Percentiles rank a stretch among this genome's conserved stretches.
phyloP scores from a whole-genome alignment of 2,888 invertebrate species.

The Chloroclysta siterata region DNA sequence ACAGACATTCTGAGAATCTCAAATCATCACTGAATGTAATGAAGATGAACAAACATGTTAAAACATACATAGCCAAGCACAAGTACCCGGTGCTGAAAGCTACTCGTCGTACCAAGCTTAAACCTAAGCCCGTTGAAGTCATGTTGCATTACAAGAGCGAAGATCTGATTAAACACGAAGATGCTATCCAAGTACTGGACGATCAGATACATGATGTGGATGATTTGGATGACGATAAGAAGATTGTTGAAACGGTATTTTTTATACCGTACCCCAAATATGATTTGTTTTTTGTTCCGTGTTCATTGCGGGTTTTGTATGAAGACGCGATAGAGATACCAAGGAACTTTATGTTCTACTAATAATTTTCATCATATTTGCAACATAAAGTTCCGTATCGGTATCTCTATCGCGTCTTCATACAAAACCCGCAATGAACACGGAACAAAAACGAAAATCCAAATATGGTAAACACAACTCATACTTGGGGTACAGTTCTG shows the following conservation, averaged over 20 bases:
- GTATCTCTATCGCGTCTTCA: too few species aligned
- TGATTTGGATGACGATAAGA: constrained; percentile 29
- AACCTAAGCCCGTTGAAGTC: constrained; percentile 35
- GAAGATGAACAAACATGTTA: constrained; percentile 46
- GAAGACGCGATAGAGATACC: too few species aligned
- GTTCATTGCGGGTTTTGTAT: too few species aligned
- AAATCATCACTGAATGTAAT: constrained; percentile 52
- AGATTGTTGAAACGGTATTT: constrained; percentile 23
- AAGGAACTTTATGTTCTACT: too few species aligned
- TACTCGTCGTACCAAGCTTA: constrained; percentile 16
- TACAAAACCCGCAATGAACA: too few species aligned
- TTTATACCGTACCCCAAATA: too few species aligned
- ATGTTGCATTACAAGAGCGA: constrained; percentile 37
- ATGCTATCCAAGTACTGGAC: constrained; percentile 16
- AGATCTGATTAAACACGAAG: constrained; percentile 36
- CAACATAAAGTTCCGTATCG: too few species aligned
- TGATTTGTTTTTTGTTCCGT: too few species aligned
- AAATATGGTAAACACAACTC: too few species aligned
- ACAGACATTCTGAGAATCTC: constrained; percentile 51
- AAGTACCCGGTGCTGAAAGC: constrained; percentile 20
- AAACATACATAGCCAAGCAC: constrained; percentile 48
- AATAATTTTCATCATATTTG: too few species aligned
- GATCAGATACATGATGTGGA: constrained; percentile 22
- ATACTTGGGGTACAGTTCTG: too few species aligned
- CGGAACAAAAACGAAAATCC: too few species aligned